Evolutionary conservation across 2,797 vertebrate species (phyloP), one percentile per base, ranked within the genome.

Genomic region (Heterohyrax brucei): DNA sequence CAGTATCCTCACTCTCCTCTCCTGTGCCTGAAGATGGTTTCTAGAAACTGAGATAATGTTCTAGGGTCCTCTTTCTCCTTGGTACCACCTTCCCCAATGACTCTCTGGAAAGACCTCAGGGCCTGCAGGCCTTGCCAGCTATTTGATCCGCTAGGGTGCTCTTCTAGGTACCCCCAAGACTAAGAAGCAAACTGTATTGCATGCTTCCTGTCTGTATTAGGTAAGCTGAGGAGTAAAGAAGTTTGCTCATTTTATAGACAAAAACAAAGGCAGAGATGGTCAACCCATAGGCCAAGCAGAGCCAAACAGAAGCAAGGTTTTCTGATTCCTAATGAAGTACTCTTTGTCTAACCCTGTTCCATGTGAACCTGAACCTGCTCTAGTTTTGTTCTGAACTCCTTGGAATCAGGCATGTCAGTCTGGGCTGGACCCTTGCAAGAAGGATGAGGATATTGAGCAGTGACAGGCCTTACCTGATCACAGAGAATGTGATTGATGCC

Each of bases 231-330:
- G 22, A 87, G 33, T 70, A 9, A 93, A 73, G 72, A 18, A 39
- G 66, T 61, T 84, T 93, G 85, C 16, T 66, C 59, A 86, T 86
- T 90, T 92, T 22, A 66, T 6, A 64, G 68, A 70, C 7, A 89
- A 87, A 92, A 80, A 70, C 26, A 46, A 79, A 89, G 70, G 46
- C 30, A 39, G 30, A 56, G 10, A 39, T 14, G 73, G 70, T 16
- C 22, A 77, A 21, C n/a, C 76, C 26, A 24, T 28, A 44, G 22
- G 66, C 16, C 30, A 59, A 93, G 68, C 2, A 64, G n/a, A 80
- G 21, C 10, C 59, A 53, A 81, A 14, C 48, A 79, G 87, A 88
- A 66, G 3, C 5, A 44, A 26, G 39, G 30, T 61, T 82, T 89
- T 82, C 77, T 14, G 77, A 46, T 22, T 14, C 13, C 19, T 28